Base-by-base conservation (phyloP, 1,140 invertebrate species). In the Drosophila busckii region DNA sequence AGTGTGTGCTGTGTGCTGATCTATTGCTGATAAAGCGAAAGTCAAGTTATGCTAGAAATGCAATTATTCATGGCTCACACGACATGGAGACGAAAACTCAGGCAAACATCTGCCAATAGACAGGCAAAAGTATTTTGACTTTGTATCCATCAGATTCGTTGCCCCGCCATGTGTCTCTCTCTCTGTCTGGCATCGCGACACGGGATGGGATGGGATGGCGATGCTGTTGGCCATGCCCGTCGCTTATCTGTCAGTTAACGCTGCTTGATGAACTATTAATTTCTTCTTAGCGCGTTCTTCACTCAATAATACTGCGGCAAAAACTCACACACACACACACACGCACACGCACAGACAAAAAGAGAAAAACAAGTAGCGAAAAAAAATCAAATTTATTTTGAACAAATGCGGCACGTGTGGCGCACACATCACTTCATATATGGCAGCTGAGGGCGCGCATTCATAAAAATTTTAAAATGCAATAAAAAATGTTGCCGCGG, bases 21-120 rank as follows among this genome's bases (percentile, higher is more conserved):
- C 75, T 75, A 82, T 75, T 61, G 76, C 60, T 75, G 75, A 82
- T 75, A 66, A 69, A 80, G 75, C 66, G 75, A 82, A 80, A 82
- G 75, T 80, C 75, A 75, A 73, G 73, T 75, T 82, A 73, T 80
- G 64, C 37, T 82, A 69, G 64, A 80, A 80, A 80, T 69, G 75
- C 62, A 80, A 82, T 80, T 82, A 82, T 80, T 78, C 73, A 80
- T 67, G 62, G 58, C 63, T 45, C 13, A 9, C 29, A 20, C 25
- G 19, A 37, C n/a, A 20, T 12, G 32, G 15, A 22, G 19, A 15
- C 16, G 3, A 26, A 22, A 48, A 29, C 45, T 16, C 6, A 16
- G 15, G 29, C 31, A 26, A 70, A 76, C 60, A 78, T 35, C 46
- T 45, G 42, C 48, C 54, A 35, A 37, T 60, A 64, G 54, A 50